phyloP scores from a whole-genome alignment of 1,140 invertebrate genomes.

The Spodoptera frugiperda region DNA sequence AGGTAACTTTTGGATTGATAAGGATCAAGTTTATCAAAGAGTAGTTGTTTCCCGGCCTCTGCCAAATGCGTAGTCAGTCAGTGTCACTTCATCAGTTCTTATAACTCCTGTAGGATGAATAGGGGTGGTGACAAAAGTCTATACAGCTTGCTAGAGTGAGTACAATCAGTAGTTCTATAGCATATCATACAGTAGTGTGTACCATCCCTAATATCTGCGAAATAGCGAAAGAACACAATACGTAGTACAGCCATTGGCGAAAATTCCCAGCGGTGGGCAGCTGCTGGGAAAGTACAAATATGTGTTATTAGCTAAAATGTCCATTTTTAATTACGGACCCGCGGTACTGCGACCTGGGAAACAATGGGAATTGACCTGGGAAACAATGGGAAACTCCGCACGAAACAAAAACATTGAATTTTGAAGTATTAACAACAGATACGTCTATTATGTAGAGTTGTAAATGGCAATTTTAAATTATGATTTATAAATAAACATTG shows the following conservation, averaged over 20 bases:
- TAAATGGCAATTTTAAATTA: too few relatives aligned
- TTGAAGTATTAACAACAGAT: background rate
- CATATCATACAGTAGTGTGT: background rate
- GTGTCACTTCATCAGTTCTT: too few relatives aligned
- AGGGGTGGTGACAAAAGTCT: too few relatives aligned
- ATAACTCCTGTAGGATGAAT: too few relatives aligned
- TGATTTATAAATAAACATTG: too few relatives aligned
- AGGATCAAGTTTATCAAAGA: too few relatives aligned
- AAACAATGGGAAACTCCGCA: constrained; percentile 35
- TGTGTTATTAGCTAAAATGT: constrained; percentile 42
- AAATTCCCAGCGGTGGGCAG: constrained; percentile 31
- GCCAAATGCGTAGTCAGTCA: too few relatives aligned
- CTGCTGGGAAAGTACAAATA: constrained; percentile 35
- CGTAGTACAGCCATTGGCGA: constrained; percentile 28
- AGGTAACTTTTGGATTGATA: too few relatives aligned
- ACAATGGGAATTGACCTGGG: constrained; percentile 36
- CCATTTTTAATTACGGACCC: constrained; percentile 44
- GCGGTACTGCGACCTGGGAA: constrained; percentile 26
- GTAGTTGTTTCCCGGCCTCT: too few relatives aligned
- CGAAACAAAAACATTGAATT: background rate
- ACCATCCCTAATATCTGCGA: constrained; percentile 18
- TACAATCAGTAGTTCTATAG: too few relatives aligned
- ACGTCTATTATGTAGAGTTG: background rate
- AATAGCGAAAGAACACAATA: constrained; percentile 43
- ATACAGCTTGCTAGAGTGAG: too few relatives aligned